These are phyloP conservation scores for Malurus melanocephalus DNA, from an alignment of 2,113 vertebrate genomes.

Conservation along the genomic window DNA sequence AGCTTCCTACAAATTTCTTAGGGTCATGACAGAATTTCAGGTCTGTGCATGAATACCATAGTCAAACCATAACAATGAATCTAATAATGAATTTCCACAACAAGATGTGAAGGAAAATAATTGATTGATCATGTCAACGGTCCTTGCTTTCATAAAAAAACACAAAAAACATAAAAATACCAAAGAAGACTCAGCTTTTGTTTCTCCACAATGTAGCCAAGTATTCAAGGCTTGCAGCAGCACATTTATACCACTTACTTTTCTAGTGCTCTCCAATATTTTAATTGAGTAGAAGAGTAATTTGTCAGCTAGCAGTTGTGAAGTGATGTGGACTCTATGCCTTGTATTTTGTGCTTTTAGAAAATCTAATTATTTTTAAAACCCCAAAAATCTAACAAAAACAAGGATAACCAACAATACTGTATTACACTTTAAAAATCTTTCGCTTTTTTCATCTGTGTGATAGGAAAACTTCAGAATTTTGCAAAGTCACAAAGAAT, in stretches of 20 bases:
- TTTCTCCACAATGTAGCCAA: neutral
- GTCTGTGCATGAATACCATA: neutral
- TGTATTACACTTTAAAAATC: neutral
- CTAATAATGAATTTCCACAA: neutral
- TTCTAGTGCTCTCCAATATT: neutral
- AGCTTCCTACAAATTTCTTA: neutral
- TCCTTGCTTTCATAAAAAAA: neutral
- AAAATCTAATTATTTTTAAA: neutral
- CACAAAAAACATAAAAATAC: neutral
- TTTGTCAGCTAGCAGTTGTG: neutral
- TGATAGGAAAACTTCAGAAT: neutral
- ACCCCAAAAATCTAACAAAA: too few relatives aligned
- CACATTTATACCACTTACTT: neutral
- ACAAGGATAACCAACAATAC: rapidly evolving
- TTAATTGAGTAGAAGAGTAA: neutral
- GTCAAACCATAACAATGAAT: neutral
- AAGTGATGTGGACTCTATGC: neutral
- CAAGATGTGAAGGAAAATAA: neutral
- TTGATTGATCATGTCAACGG: neutral
- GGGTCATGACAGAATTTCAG: neutral
- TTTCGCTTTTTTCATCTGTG: neutral
- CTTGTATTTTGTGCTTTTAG: neutral
- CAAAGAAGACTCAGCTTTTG: neutral
- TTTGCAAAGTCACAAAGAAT: neutral
- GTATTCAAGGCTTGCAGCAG: neutral